A percentile compares a stretch with the other conserved stretches of the same genome.
phyloP scores from a whole-genome alignment of 2,888 invertebrate genomes.

The Cryptocephalus moraei region DNA sequence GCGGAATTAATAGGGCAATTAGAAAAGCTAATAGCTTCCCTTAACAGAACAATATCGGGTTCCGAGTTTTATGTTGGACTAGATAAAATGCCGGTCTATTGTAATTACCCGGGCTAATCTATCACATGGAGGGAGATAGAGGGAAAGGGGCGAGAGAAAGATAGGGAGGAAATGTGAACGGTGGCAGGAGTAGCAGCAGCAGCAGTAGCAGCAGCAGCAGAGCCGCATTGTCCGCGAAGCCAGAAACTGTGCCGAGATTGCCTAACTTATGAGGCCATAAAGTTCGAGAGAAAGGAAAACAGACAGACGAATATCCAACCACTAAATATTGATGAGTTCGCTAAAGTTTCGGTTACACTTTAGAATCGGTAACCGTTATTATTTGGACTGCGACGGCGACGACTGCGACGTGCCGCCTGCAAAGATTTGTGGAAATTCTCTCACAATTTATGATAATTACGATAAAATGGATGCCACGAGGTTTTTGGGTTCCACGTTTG shows the following conservation, averaged over 20 bases:
- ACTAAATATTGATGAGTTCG: constrained; percentile 23
- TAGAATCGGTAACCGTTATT: neutral
- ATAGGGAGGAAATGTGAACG: no score
- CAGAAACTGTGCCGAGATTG: constrained; percentile 22
- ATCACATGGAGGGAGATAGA: constrained; percentile 9
- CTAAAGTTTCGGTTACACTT: constrained; percentile 15
- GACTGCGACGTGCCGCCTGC: no score
- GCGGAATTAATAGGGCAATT: no score
- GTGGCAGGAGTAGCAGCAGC: no score
- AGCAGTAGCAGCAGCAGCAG: neutral
- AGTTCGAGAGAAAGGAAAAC: constrained; percentile 22
- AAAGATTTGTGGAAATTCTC: no score
- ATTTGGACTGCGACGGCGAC: no score
- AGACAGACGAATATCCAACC: constrained; percentile 23
- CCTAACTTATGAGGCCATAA: constrained; percentile 24
- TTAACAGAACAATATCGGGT: no score
- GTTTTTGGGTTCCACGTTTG: no score
- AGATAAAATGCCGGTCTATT: constrained; percentile 19
- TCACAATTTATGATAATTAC: no score
- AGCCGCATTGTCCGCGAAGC: constrained; percentile 22
- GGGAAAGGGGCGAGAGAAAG: constrained; percentile 6
- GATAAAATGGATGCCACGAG: no score
- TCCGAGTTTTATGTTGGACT: constrained; percentile 15
- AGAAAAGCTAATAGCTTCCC: no score
- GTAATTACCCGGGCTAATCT: constrained; percentile 20